phyloP scores from a whole-genome alignment of 2,888 invertebrate species.

The Aleiodes alternator region DNA sequence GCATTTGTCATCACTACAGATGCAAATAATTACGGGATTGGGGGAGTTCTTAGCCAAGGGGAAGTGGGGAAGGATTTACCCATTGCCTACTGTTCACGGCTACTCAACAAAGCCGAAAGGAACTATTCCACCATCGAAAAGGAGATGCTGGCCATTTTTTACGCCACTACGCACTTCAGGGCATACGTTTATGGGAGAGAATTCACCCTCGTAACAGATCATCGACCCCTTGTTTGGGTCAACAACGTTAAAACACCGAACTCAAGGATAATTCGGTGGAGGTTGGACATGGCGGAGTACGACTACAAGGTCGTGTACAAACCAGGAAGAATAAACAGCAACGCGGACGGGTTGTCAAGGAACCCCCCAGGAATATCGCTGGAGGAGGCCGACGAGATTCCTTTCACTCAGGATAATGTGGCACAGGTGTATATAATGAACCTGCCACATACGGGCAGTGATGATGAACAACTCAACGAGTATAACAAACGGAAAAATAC shows the following conservation, averaged over 20 bases:
- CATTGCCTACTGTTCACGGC: slow-evolving; percentile 25
- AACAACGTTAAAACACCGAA: slow-evolving; percentile 47
- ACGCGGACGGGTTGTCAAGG: slow-evolving; percentile 7
- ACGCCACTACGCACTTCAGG: slow-evolving; percentile 41
- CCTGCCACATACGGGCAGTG: too few relatives aligned
- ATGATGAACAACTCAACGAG: too few relatives aligned
- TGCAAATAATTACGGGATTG: slow-evolving; percentile 35
- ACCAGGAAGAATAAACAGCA: background rate
- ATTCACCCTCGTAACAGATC: slow-evolving; percentile 5
- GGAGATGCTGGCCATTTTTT: slow-evolving; percentile 43
- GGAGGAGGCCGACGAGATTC: background rate
- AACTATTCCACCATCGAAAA: slow-evolving; percentile 54
- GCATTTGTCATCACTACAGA: slow-evolving; percentile 36
- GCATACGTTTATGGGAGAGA: slow-evolving; percentile 45
- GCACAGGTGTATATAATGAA: background rate
- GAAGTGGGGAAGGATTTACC: background rate
- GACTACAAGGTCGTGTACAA: slow-evolving; percentile 10
- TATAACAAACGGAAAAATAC: background rate
- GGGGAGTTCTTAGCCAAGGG: slow-evolving; percentile 33
- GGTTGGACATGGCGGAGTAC: slow-evolving; percentile 22
- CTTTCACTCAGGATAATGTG: background rate
- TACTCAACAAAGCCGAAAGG: slow-evolving; percentile 36
- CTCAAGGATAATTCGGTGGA: slow-evolving; percentile 46
- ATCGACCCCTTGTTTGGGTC: slow-evolving; percentile 41
- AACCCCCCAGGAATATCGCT: background rate